Conservation (phyloP, 1,140 invertebrate genomes). For the Metaphire vulgaris region DNA sequence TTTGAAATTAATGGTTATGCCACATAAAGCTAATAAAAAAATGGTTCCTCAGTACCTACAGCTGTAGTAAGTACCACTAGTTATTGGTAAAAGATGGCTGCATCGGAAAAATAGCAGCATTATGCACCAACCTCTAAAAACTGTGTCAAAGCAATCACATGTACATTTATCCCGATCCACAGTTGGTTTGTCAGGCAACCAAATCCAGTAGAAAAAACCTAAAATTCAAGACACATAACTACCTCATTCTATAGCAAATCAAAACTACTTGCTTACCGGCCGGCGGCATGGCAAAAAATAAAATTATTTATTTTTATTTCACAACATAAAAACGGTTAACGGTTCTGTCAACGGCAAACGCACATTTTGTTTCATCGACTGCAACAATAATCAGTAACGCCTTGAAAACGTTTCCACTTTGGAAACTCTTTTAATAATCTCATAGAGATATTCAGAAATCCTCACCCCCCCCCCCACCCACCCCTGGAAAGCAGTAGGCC, state of each 20-base stretch:
- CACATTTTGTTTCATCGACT: background rate
- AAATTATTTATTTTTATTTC: background rate
- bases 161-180: conserved; percentile 64
- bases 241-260: conserved; percentile 6
- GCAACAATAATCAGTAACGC: background rate
- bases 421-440: too few species aligned
- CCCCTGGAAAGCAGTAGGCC: too few species aligned
- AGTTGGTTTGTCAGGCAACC: conserved; percentile 63
- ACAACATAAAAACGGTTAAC: background rate
- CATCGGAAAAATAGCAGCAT: too few species aligned
- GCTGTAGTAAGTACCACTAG: too few species aligned
- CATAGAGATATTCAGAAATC: too few species aligned
- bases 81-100: too few species aligned
- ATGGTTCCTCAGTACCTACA: too few species aligned
- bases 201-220: conserved; percentile 59
- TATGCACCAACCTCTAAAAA: conserved; percentile 70
- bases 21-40: too few species aligned
- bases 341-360: background rate
- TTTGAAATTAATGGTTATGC: too few species aligned
- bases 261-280: background rate
- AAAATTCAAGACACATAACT: conserved; percentile 20
- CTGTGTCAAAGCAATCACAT: conserved; percentile 74
- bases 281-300: background rate
- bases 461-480: too few species aligned
- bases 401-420: too few species aligned